phyloP scores from a whole-genome alignment of 2,797 vertebrate genomes.

The Crax fasciolata region DNA sequence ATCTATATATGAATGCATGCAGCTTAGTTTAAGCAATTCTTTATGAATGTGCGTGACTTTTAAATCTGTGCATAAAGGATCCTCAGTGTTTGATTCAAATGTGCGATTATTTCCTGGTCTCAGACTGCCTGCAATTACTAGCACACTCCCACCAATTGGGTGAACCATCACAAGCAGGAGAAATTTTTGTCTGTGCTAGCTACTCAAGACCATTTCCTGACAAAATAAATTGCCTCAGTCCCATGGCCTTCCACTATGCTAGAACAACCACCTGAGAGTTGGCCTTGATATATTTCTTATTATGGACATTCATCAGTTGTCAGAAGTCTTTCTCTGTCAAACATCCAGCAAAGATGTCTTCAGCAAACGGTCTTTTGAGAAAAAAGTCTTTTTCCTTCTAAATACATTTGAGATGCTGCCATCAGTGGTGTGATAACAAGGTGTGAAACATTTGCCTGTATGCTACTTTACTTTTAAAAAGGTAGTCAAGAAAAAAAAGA shows the following conservation, averaged over 20 bases:
- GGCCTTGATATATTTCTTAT: background rate
- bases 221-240: background rate
- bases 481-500: background rate
- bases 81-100: background rate
- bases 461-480: background rate
- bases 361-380: background rate
- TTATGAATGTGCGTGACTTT: background rate
- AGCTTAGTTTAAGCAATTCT: background rate
- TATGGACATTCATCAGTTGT: background rate
- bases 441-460: background rate
- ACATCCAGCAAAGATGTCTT: background rate
- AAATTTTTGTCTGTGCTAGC: background rate
- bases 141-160: accelerated
- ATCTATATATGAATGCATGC: accelerated
- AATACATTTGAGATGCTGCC: background rate
- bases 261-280: background rate
- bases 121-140: background rate
- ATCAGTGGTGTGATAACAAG: background rate
- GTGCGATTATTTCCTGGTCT: background rate
- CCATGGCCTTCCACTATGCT: background rate
- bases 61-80: background rate
- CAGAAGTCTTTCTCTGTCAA: background rate
- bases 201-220: background rate
- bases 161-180: background rate
- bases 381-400: background rate